Percentiles rank a stretch among this genome's conserved stretches.
phyloP scores from a whole-genome alignment of 92 coral and sea anemone species.

The Desmophyllum pertusum region DNA sequence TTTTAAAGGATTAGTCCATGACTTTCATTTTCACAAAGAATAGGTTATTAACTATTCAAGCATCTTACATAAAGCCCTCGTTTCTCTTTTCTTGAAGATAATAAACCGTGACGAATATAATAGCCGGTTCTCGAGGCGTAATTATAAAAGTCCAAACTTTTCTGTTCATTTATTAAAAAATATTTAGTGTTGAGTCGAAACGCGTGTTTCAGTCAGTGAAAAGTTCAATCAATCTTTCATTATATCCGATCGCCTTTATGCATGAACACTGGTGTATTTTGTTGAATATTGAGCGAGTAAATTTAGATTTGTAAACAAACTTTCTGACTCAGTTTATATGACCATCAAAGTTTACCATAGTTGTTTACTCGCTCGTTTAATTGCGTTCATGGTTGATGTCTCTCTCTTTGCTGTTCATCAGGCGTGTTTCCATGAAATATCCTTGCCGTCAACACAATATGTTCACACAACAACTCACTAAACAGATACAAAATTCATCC shows the following conservation, averaged over 20 bases:
- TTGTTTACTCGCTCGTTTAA: conserved; percentile 30
- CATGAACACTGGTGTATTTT: no score
- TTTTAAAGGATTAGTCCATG: not conserved
- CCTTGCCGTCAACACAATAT: not conserved
- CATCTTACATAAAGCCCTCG: not conserved
- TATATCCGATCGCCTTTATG: not conserved
- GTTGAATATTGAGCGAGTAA: conserved; percentile 1
- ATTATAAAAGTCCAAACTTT: no score
- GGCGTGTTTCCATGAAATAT: not conserved
- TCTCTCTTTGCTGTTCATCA: not conserved
- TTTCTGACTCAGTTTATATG: no score
- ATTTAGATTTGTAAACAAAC: conserved; percentile 25
- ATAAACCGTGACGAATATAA: conserved; percentile 8
- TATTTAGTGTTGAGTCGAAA: not conserved
- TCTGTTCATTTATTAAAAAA: not conserved
- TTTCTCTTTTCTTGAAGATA: conserved; percentile 17
- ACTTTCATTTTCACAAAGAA: not conserved
- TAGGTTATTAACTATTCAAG: conserved; percentile 5
- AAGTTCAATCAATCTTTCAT: not conserved
- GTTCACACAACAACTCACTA: not conserved
- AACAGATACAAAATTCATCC: not conserved
- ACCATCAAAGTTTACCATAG: not conserved
- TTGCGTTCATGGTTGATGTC: not conserved
- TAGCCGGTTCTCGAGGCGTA: no score
- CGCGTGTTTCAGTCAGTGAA: not conserved